These are phyloP conservation scores for Seira sanloemensis DNA, from an alignment of 2,888 invertebrate species.

Conservation along the genomic window DNA sequence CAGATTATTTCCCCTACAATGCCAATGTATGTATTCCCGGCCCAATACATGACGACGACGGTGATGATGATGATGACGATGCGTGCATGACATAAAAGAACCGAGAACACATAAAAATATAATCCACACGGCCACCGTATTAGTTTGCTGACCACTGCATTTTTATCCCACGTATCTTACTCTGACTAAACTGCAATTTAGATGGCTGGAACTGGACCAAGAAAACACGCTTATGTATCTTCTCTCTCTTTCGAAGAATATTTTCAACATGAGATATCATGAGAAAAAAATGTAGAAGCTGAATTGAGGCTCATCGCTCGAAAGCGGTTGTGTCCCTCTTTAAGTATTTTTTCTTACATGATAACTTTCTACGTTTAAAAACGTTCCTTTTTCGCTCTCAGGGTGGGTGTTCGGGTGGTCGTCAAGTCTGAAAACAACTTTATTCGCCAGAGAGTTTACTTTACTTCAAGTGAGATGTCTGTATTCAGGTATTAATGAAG, in stretches of 20 bases:
- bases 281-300: slow-evolving; percentile 53
- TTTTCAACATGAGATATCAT: slow-evolving; percentile 24
- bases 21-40: slow-evolving; percentile 24
- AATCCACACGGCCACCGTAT: not conserved
- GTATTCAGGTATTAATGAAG: too few relatives aligned
- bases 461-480: too few relatives aligned
- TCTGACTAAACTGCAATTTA: slow-evolving; percentile 42
- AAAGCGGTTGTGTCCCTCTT: slow-evolving; percentile 23
- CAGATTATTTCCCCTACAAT: slow-evolving; percentile 19
- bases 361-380: slow-evolving; percentile 35
- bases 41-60: slow-evolving; percentile 28
- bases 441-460: slow-evolving; percentile 46
- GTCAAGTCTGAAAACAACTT: slow-evolving; percentile 50
- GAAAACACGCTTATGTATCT: slow-evolving; percentile 15
- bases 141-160: slow-evolving; percentile 24
- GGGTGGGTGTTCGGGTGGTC: slow-evolving; percentile 55
- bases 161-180: not conserved
- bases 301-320: too few relatives aligned
- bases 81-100: slow-evolving; percentile 42
- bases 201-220: slow-evolving; percentile 38
- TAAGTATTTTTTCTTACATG: slow-evolving; percentile 20
- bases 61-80: slow-evolving; percentile 34
- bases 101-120: slow-evolving; percentile 44
- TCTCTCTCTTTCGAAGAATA: slow-evolving; percentile 35
- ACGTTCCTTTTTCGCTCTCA: slow-evolving; percentile 42